A percentile compares a stretch with the other conserved stretches of the same genome.
Evolutionary conservation across 1,140 invertebrate species (phyloP).

Genomic region (Scaptodrosophila lebanonensis): DNA sequence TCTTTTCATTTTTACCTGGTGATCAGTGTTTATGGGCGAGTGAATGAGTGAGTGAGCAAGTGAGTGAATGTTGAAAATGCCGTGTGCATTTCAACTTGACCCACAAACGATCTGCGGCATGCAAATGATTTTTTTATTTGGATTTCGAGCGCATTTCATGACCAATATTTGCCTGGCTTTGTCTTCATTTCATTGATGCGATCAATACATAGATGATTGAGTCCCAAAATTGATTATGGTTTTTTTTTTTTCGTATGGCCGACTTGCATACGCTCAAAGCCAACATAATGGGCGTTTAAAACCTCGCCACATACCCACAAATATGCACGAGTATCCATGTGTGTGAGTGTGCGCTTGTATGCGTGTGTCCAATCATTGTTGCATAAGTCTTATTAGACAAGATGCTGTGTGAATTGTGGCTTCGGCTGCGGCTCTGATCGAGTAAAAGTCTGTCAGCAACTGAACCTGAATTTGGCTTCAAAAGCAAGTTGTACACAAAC

Average conservation of each 20-base stretch:
- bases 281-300: background rate
- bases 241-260: constrained; percentile 36
- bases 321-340: background rate
- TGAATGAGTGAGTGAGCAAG: constrained; percentile 37
- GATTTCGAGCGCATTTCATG: background rate
- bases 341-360: constrained; percentile 3
- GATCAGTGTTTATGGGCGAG: too few species aligned
- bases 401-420: too few species aligned
- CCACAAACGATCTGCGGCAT: constrained; percentile 42
- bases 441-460: constrained; percentile 47
- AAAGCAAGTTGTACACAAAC: constrained; percentile 37
- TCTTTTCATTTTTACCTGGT: too few species aligned
- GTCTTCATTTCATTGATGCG: too few species aligned
- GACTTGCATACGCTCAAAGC: constrained; percentile 44
- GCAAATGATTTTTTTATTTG: background rate
- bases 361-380: constrained; percentile 31
- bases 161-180: constrained; percentile 3
- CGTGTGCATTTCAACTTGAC: constrained; percentile 68
- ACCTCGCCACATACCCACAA: too few species aligned
- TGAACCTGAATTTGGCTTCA: constrained; percentile 63
- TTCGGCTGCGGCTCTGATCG: too few species aligned
- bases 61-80: constrained; percentile 21
- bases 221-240: too few species aligned
- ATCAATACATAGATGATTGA: too few species aligned
- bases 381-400: constrained; percentile 69